Conservation (phyloP, 30 jellyfish, hydroid and myxozoan species). For the Aurelia sp. region DNA sequence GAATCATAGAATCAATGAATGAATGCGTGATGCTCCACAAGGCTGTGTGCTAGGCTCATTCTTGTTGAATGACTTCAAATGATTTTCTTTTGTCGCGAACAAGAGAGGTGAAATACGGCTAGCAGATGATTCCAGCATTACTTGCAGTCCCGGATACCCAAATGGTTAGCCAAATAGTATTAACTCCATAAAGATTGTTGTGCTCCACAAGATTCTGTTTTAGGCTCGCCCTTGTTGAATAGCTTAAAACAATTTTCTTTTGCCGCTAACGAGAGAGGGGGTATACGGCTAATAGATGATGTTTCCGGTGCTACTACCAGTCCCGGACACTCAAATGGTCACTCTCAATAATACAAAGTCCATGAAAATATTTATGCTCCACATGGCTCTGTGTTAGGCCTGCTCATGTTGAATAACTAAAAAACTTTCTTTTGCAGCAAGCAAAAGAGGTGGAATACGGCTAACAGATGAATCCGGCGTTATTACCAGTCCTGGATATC, state of each 20-base stretch:
- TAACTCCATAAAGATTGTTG: no score
- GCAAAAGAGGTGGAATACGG: slow-evolving; percentile 50
- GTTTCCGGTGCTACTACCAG: slow-evolving; percentile 74
- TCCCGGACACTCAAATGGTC: slow-evolving; percentile 88
- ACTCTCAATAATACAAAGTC: slow-evolving; percentile 56
- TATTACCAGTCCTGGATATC: slow-evolving; percentile 85
- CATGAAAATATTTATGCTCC: no score
- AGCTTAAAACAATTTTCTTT: no score
- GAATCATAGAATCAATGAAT: no score
- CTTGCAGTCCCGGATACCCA: slow-evolving; percentile 78
- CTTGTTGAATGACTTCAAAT: no score
- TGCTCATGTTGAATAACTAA: no score
- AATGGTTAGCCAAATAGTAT: no score
- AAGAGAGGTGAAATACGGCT: slow-evolving; percentile 47
- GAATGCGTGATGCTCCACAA: no score
- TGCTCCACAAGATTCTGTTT: no score
- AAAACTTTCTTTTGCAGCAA: slow-evolving; percentile 12
- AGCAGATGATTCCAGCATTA: slow-evolving; percentile 64
- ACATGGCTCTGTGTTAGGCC: no score
- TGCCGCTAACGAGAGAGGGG: slow-evolving; percentile 47
- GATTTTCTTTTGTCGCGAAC: slow-evolving; percentile 13
- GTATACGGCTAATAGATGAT: slow-evolving; percentile 55
- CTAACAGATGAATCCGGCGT: slow-evolving; percentile 76
- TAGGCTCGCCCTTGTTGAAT: no score
- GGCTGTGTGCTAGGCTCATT: no score